Evolutionary conservation across 2,113 vertebrate genomes (phyloP).

Genomic region (Camelus dromedarius): DNA sequence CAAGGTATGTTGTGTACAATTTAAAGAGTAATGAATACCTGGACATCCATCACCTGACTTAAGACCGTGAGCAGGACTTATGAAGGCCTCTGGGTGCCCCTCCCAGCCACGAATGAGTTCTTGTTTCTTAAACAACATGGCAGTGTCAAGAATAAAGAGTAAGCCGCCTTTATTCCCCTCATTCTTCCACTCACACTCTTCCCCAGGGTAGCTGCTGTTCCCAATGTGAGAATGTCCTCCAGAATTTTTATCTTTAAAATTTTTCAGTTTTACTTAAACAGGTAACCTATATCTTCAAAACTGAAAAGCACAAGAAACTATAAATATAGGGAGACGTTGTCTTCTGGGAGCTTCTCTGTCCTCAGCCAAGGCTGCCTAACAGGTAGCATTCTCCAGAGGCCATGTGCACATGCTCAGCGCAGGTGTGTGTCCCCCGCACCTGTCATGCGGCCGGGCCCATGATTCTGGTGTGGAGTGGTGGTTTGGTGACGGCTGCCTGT

Average conservation of each 20-base stretch:
- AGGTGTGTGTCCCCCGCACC: accelerated
- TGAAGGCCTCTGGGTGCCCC: not conserved
- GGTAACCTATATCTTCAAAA: not conserved
- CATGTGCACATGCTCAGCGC: accelerated
- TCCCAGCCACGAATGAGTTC: accelerated
- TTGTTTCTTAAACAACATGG: not conserved
- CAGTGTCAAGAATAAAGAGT: not conserved
- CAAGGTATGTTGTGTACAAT: not conserved
- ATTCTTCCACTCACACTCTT: not conserved
- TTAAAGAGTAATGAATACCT: not conserved
- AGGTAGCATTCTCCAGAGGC: accelerated
- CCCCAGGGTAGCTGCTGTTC: not conserved
- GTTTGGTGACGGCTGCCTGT: accelerated
- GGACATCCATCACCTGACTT: not conserved
- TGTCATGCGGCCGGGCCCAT: accelerated
- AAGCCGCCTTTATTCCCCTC: not conserved
- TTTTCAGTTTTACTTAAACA: not conserved
- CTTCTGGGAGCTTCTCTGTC: not conserved
- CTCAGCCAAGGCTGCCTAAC: accelerated
- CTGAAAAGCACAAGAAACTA: not conserved
- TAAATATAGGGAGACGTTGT: not conserved
- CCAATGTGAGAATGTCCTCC: not conserved
- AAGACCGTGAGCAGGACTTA: not conserved
- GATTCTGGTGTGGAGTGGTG: accelerated
- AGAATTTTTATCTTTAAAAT: not conserved